Evolutionary conservation across 2,888 invertebrate species (phyloP).

Genomic region (Bedellia somnulentella): DNA sequence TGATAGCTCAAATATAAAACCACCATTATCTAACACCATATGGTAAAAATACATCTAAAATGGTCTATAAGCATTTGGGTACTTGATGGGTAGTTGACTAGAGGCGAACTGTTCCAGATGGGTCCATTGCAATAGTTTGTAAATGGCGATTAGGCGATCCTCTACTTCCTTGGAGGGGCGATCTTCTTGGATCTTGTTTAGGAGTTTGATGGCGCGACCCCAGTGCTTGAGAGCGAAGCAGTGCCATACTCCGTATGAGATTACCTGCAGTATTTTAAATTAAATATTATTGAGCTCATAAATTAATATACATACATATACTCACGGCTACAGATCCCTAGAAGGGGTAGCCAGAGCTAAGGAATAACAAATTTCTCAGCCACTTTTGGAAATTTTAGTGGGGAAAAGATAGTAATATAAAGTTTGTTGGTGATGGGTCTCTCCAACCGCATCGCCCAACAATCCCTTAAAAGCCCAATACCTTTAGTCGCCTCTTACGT

Average conservation of each 20-base stretch:
- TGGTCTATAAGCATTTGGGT: constrained; percentile 68
- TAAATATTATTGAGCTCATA: neutral
- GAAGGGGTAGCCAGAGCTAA: no score
- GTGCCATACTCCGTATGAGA: constrained; percentile 82
- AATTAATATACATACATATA: neutral
- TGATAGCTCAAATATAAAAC: no score
- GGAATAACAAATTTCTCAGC: no score
- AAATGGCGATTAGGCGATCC: constrained; percentile 66
- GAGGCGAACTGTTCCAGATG: constrained; percentile 63
- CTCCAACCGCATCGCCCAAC: no score
- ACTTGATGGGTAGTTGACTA: constrained; percentile 66
- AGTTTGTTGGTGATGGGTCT: no score
- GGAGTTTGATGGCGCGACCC: constrained; percentile 78
- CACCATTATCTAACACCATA: no score
- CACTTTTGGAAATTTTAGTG: no score
- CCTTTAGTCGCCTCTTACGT: no score
- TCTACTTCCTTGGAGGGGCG: constrained; percentile 75
- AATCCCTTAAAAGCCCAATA: no score
- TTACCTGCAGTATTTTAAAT: constrained; percentile 47
- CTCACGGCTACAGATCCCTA: neutral
- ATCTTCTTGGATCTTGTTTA: constrained; percentile 79
- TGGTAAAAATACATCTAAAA: no score
- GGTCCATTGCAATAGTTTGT: constrained; percentile 69
- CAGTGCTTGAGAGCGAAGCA: constrained; percentile 76
- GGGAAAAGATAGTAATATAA: no score